Evolutionary conservation across 2,113 vertebrate genomes (phyloP), one percentile per base, ranked within the genome.

Genomic region (Arvicanthis niloticus): DNA sequence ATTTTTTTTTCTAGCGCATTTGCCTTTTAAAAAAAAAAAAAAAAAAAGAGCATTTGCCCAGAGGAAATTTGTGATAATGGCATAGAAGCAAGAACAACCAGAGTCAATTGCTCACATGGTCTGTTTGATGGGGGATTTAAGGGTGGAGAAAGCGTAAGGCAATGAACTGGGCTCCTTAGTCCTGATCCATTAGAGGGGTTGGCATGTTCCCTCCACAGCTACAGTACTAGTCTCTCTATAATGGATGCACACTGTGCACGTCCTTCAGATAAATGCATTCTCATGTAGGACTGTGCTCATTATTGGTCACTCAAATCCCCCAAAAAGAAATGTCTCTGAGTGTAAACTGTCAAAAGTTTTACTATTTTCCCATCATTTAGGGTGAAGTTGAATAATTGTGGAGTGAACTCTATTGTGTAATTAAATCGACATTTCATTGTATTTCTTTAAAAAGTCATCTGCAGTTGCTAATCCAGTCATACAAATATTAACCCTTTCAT

Each of bases 41-140:
- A n/a, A n/a, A n/a, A n/a, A n/a, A n/a, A n/a, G 56, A 72, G 40
- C 34, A 58, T 95, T 91, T 86, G 21, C 24, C 70, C 22, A 72
- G 22, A 89, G 58, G 26, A 93, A 51, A 26, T 84, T 68, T 89
- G 62, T 65, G 51, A 37, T 58, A 11, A 45, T 96, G 51, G 7
- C 67, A 84, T 1, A 91, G 56, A 90, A 92, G 24, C 37, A 91
- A 16, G 22, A 68, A 93, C 1, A 72, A 51, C 3, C 42, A 72
- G 72, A 75, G 73, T 94, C 78, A 78, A 56, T 92, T 37, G 15
- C 72, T 89, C 34, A 45, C 45, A 81, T 81, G 37, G 31, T 95
- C 85, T 89, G 37, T n/a, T 31, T 70, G 37, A 91, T 51, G 10
- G 34, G 96, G 81, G 42, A 93, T 40, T 92, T 78, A 77, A 91